These are phyloP conservation scores for Circaetus gallicus DNA, from an alignment of 2,113 vertebrate species.

Conservation along the genomic window DNA sequence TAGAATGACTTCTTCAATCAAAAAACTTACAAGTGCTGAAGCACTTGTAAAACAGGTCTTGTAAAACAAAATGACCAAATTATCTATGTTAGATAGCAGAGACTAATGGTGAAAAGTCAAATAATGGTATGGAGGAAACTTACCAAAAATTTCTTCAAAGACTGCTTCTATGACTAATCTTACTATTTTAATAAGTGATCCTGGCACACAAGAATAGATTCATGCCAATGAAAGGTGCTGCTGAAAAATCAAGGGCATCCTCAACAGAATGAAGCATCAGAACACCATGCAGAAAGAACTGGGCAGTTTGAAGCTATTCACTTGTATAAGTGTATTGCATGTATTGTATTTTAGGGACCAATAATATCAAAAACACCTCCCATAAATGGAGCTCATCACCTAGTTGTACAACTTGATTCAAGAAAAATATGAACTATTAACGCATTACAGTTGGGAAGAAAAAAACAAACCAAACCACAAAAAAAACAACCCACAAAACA, in stretches of 20 bases:
- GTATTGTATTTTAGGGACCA: not conserved
- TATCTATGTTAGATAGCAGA: not conserved
- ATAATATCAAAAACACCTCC: not conserved
- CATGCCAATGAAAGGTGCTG: not conserved
- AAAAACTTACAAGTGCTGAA: not conserved
- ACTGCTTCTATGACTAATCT: not conserved
- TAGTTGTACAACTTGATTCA: not conserved
- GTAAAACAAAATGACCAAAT: not conserved
- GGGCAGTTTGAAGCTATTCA: not conserved
- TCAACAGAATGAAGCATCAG: not conserved
- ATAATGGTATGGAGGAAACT: not conserved
- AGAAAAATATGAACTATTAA: not conserved
- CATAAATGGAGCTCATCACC: not conserved
- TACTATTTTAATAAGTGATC: not conserved
- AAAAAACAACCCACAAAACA: not conserved
- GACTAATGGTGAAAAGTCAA: not conserved
- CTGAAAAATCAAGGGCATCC: not conserved
- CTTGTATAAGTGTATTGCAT: not conserved
- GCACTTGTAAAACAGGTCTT: not conserved
- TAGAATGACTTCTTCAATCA: not conserved
- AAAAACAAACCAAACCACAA: not conserved
- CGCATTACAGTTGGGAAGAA: not conserved
- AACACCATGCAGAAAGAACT: not conserved
- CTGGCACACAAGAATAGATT: not conserved
- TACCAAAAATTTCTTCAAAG: not conserved